Percentiles rank a stretch among this genome's conserved stretches.
These are phyloP conservation scores for Parus major DNA, from an alignment of 2,113 vertebrate species.

Conservation along the genomic window DNA sequence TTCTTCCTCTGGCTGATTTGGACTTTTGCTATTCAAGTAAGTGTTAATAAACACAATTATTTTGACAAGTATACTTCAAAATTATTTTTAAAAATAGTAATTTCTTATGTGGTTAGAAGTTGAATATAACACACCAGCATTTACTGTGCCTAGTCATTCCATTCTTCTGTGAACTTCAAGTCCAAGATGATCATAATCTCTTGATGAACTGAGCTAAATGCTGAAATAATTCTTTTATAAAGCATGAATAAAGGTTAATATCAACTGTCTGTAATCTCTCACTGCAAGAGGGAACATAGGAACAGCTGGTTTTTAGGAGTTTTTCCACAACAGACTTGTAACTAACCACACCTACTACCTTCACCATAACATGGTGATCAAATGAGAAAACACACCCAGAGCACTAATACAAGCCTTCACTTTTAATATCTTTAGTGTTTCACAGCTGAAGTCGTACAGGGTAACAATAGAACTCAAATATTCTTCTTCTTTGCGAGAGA, in stretches of 20 bases:
- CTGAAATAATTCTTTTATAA: not conserved
- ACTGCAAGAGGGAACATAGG: not conserved
- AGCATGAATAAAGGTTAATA: not conserved
- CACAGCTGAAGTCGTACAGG: not conserved
- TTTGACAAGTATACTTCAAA: not conserved
- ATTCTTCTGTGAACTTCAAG: not conserved
- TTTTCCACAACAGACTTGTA: not conserved
- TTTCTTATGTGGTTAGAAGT: not conserved
- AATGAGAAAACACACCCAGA: not conserved
- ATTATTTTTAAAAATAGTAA: not conserved
- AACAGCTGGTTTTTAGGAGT: not conserved
- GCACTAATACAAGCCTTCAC: rapidly evolving
- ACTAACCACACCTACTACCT: not conserved
- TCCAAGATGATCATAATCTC: not conserved
- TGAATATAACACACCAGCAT: not conserved
- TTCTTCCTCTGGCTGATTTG: not conserved
- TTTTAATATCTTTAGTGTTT: not conserved
- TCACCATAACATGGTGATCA: not conserved
- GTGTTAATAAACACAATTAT: not conserved
- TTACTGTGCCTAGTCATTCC: not conserved
- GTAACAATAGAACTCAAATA: not conserved
- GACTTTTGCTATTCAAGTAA: not conserved
- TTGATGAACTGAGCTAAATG: not conserved
- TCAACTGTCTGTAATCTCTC: not conserved
- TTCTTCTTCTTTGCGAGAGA: not conserved